Percentiles rank a stretch among this genome's conserved stretches.
phyloP scores from a whole-genome alignment of 2,113 vertebrate species.

The Embiotoca jacksoni region DNA sequence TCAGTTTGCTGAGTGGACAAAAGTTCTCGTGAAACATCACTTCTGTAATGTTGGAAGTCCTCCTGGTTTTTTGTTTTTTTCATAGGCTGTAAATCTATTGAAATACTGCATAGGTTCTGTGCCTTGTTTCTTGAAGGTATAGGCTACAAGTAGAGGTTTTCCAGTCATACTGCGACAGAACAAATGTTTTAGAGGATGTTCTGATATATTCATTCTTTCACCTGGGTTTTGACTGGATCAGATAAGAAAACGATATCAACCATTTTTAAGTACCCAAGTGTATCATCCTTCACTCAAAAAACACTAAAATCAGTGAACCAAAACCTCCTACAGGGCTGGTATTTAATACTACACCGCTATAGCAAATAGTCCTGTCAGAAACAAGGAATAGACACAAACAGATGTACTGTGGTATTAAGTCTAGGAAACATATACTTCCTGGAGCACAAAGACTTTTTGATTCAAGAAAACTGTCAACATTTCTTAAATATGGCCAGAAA shows the following conservation, averaged over 20 bases:
- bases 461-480: neutral
- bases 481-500: neutral
- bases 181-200: conserved; percentile 15
- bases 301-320: conserved; percentile 15
- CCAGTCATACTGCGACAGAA: neutral
- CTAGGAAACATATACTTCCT: neutral
- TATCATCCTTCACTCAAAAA: neutral
- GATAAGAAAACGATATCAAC: neutral
- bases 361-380: conserved; percentile 1
- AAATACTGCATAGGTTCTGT: neutral
- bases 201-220: conserved; percentile 5
- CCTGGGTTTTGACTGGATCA: neutral
- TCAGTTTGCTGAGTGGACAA: neutral
- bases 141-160: neutral
- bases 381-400: conserved; percentile 2
- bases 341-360: neutral
- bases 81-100: neutral
- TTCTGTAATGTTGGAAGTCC: conserved; percentile 19
- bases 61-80: neutral
- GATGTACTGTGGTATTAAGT: neutral
- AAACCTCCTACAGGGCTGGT: neutral
- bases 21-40: conserved; percentile 9
- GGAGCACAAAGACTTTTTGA: conserved; percentile 4
- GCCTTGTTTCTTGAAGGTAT: neutral
- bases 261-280: too few species aligned